Evolutionary conservation across 2,888 invertebrate species (phyloP), one percentile per base, ranked within the genome.

Genomic region (Eudemis profundana): DNA sequence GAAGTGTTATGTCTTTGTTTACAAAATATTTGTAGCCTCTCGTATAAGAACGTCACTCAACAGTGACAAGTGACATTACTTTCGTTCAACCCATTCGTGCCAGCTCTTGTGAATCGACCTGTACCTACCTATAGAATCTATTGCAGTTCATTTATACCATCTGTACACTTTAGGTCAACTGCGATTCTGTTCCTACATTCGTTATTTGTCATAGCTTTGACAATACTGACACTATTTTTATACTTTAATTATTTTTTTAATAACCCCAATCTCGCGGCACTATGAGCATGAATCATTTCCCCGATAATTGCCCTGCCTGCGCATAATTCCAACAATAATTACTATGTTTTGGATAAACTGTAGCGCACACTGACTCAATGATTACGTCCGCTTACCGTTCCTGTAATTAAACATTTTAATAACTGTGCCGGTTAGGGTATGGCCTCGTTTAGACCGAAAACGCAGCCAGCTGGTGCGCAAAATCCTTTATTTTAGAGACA

Each of bases 381-480:
- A 86, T 85, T 85, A 83, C 86, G 82, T 84, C 84, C 87, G 86
- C 85, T 87, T 82, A 82, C 85, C 89, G 91, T 91, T 91, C 91
- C 90, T 85, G 81, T 84, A 91, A 91, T 91, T 91, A 91, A 91
- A 90, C 90, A 86, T 90, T 90, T 91, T 91, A 91, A 91, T 91
- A 84, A 90, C 82, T 77, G 70, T 73, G 71, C 71, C 72, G 68
- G 74, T 84, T 82, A 82, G 79, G 80, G 76, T 75, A 69, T 68
- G 68, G 71, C 74, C 74, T 69, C 74, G 71, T 72, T 74, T 36
- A 17, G 7, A 38, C 54, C 42, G 21, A 51, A 62, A 62, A 36
- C 14, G 46, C 36, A 12, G 8, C 15, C 46, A 44, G 21, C 29
- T 51, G 19, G 46, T 36, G 14, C 15, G 33, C n/a, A 3, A 5